phyloP scores from a whole-genome alignment of 1,140 invertebrate species.

The Musca vetustissima region DNA sequence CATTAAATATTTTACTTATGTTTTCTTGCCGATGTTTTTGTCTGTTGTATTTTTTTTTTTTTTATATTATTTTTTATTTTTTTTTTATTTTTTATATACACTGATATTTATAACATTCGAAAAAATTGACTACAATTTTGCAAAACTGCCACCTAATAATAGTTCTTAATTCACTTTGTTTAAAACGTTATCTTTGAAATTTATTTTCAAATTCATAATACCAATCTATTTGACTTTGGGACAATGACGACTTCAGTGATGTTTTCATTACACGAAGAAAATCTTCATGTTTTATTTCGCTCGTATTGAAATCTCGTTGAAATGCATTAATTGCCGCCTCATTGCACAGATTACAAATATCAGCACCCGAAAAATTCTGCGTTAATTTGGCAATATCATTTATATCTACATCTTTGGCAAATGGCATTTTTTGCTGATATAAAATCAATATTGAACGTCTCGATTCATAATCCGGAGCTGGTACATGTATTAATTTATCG shows the following conservation, averaged over 20 bases:
- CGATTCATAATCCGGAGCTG: conserved; percentile 66
- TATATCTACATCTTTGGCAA: conserved; percentile 63
- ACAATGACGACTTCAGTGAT: conserved; percentile 60
- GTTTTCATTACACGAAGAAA: conserved; percentile 60
- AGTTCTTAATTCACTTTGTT: too few species aligned
- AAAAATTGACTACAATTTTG: too few species aligned
- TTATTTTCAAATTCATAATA: conserved; percentile 50
- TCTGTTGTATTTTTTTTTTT: too few species aligned
- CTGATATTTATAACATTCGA: too few species aligned
- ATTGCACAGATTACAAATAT: conserved; percentile 71
- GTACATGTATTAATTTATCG: conserved; percentile 75
- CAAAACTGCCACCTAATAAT: too few species aligned
- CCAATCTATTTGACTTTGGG: conserved; percentile 51
- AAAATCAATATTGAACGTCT: conserved; percentile 65
- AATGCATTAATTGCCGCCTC: conserved; percentile 71
- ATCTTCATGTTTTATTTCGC: conserved; percentile 57
- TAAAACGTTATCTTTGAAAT: conserved; percentile 27
- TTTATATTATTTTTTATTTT: too few species aligned
- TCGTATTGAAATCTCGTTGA: conserved; percentile 58
- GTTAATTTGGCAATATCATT: conserved; percentile 63
- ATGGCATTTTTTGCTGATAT: conserved; percentile 61
- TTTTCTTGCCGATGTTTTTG: too few species aligned
- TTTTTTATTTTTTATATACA: too few species aligned
- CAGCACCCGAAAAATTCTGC: conserved; percentile 75
- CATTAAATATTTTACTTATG: too few species aligned